A percentile compares a stretch with the other conserved stretches of the same genome.
Conservation (phyloP, 2,797 vertebrate species). For the Pipistrellus nathusii region DNA sequence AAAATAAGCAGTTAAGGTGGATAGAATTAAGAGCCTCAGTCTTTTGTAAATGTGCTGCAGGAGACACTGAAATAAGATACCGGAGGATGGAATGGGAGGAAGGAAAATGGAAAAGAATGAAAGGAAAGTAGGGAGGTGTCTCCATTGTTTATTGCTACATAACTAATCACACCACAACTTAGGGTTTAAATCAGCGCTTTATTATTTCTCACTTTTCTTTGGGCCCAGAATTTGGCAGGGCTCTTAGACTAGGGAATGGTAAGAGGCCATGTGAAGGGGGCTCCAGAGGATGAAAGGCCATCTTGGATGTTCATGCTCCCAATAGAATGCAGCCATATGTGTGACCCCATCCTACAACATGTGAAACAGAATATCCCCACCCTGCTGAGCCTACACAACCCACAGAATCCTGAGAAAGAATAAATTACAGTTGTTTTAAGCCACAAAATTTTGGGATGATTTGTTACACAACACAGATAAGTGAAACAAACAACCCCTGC, state of each 20-base stretch:
- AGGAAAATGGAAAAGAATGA: conserved; percentile 41
- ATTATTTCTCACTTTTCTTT: conserved; percentile 51
- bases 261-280: background rate
- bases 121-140: background rate
- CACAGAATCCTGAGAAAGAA: conserved; percentile 44
- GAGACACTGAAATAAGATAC: background rate
- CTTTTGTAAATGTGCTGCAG: conserved; percentile 18
- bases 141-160: background rate
- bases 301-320: background rate
- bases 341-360: background rate
- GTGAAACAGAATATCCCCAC: background rate
- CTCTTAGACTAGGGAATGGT: background rate
- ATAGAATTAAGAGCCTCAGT: conserved; percentile 42
- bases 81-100: background rate
- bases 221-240: background rate
- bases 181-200: conserved; percentile 6
- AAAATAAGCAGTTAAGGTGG: conserved; percentile 9
- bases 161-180: background rate
- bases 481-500: conserved; percentile 21
- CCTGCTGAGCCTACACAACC: background rate
- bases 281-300: background rate
- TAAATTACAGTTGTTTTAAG: conserved; percentile 37
- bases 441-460: conserved; percentile 21
- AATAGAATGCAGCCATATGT: background rate
- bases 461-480: conserved; percentile 32